Evolutionary conservation across 1,140 invertebrate genomes (phyloP), one percentile per base, ranked within the genome.

Genomic region (Scaptomyza montana): DNA sequence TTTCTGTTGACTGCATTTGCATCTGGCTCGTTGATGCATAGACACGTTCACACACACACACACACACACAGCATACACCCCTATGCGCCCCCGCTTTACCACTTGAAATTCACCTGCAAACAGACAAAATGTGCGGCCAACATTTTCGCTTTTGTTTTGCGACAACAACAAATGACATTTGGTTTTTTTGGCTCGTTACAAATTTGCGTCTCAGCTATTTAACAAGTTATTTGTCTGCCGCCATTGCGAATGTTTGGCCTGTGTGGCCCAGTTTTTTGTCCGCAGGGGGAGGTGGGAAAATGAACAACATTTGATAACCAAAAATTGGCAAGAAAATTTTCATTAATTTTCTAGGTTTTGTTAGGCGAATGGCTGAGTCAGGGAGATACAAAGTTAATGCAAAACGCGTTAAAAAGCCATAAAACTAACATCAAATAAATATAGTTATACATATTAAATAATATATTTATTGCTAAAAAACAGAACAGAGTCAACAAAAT

Each of bases 131-230:
- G 66, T 47, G 66, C 77, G 36, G 61, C 68, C 68, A 74, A 77
- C 78, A 77, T 33, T 70, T 82, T 77, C 55, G 75, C 78, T 78
- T 79, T 84, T 84, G 67, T 84, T 78, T 80, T 33, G 30, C 41
- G 10, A 61, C 28, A 33, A 49, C 67, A 68, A 61, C 72, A 62
- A 50, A 45, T 36, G 19, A 5, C 12, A 30, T 25, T 25, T 25
- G 21, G 21, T 64, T 64, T 36, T 65, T 73, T 73, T 73, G 64
- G 56, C 57, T 68, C 70, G 43, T 73, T 73, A 68, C 63, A 73
- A 73, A 73, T 68, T 74, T 77, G 70, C 59, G 70, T 55, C 69
- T 76, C 50, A 60, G 67, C 69, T 47, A 72, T 67, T 72, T 60
- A 55, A 55, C 64, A 61, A 66, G 64, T 61, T 69, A 74, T 68